A percentile compares a stretch with the other conserved stretches of the same genome.
phyloP scores from a whole-genome alignment of 2,888 invertebrate genomes.

The Brenthis ino region DNA sequence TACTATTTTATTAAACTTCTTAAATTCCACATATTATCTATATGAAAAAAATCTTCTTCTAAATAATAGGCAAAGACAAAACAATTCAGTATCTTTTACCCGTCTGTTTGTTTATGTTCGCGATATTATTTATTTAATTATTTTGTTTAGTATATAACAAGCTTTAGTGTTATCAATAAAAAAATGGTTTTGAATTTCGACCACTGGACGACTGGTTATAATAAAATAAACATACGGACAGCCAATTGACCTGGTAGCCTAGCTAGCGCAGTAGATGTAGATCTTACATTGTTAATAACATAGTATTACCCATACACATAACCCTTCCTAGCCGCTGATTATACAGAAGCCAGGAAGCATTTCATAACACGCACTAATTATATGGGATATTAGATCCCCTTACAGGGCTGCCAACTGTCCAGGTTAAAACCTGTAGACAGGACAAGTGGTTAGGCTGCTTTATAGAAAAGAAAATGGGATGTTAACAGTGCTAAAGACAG shows the following conservation, averaged over 20 bases:
- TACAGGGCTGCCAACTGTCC: constrained; percentile 12
- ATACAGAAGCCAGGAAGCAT: constrained; percentile 39
- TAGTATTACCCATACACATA: constrained; percentile 32
- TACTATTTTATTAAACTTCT: too few species aligned
- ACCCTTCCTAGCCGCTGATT: constrained; percentile 35
- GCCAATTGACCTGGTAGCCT: constrained; percentile 17
- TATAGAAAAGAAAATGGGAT: background rate
- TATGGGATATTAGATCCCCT: constrained; percentile 35
- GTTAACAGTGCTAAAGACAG: too few species aligned
- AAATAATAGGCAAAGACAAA: background rate
- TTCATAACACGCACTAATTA: constrained; percentile 41
- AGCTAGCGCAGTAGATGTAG: constrained; percentile 17
- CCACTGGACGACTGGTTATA: background rate
- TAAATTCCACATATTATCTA: too few species aligned
- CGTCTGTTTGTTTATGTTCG: too few species aligned
- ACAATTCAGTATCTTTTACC: too few species aligned
- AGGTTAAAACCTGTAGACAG: background rate
- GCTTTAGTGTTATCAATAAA: too few species aligned
- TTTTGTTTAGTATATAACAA: too few species aligned
- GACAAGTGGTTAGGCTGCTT: background rate
- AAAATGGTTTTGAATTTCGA: too few species aligned
- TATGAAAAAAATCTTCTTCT: too few species aligned
- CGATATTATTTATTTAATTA: too few species aligned
- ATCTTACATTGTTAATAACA: constrained; percentile 32
- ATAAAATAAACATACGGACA: background rate